These are phyloP conservation scores for Alca torda DNA, from an alignment of 2,797 vertebrate species.

Conservation along the genomic window DNA sequence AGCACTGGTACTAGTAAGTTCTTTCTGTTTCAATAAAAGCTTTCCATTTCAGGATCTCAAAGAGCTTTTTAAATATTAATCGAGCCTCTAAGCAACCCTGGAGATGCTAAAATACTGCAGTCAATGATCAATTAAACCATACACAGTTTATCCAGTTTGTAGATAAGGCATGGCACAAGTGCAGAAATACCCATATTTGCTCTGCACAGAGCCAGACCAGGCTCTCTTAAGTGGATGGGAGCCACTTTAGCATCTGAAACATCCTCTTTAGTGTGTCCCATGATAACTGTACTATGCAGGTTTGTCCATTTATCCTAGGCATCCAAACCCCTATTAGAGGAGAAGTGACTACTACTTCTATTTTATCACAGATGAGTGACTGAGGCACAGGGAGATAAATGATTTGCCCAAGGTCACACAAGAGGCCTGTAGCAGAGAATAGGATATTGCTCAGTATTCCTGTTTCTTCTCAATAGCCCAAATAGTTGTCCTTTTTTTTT, in stretches of 20 bases:
- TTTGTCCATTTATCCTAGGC: slow-evolving; percentile 24
- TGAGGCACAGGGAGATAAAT: slow-evolving; percentile 3
- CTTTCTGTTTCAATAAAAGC: slow-evolving; percentile 56
- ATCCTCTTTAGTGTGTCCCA: not conserved
- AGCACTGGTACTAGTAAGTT: slow-evolving; percentile 8
- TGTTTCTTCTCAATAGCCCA: not conserved
- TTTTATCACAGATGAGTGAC: slow-evolving; percentile 52
- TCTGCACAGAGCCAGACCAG: not conserved
- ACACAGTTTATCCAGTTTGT: slow-evolving; percentile 11
- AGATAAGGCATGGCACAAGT: slow-evolving; percentile 7
- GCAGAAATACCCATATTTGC: not conserved
- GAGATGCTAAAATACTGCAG: slow-evolving; percentile 53
- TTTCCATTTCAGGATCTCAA: slow-evolving; percentile 38
- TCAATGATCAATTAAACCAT: slow-evolving; percentile 60
- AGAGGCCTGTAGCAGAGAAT: not conserved
- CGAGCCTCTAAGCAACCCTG: slow-evolving; percentile 33
- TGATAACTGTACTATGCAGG: not conserved
- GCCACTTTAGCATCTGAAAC: slow-evolving; percentile 34
- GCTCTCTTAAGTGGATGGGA: not conserved
- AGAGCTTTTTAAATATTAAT: slow-evolving; percentile 66
- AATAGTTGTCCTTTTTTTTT: not conserved
- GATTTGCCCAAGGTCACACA: slow-evolving; percentile 36
- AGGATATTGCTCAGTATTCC: not conserved
- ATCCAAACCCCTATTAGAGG: slow-evolving; percentile 4
- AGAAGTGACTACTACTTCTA: not conserved